phyloP scores from a whole-genome alignment of 2,113 vertebrate genomes.

The Nestor notabilis region DNA sequence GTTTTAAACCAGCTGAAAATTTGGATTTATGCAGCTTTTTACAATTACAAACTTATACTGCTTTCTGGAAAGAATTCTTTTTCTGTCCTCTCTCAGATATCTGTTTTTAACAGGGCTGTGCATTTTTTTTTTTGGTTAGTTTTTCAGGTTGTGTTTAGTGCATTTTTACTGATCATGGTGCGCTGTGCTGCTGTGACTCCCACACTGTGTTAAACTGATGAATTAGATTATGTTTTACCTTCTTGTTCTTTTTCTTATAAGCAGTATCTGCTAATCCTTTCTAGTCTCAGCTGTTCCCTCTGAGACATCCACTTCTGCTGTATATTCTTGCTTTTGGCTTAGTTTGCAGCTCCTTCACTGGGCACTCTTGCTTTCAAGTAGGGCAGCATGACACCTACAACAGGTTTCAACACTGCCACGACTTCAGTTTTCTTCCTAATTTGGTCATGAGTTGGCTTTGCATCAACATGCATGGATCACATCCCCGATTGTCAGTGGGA shows the following conservation, averaged over 20 bases:
- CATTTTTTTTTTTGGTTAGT: neutral
- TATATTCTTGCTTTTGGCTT: neutral
- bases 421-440: neutral
- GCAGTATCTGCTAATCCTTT: neutral
- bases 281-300: neutral
- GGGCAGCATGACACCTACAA: neutral
- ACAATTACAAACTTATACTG: neutral
- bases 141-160: neutral
- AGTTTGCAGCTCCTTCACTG: neutral
- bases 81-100: neutral
- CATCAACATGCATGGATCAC: neutral
- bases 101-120: neutral
- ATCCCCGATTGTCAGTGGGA: neutral
- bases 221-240: neutral
- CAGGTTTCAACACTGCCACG: neutral
- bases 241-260: neutral
- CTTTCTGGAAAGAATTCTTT: neutral
- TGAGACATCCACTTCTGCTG: neutral
- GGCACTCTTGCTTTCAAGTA: constrained; percentile 23
- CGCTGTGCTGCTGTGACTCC: neutral
- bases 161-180: neutral
- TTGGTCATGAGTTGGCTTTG: neutral
- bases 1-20: neutral
- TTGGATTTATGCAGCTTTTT: neutral
- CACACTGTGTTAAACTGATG: neutral